Conservation (phyloP, 2,797 vertebrate genomes). For the Melanogrammus aeglefinus region DNA sequence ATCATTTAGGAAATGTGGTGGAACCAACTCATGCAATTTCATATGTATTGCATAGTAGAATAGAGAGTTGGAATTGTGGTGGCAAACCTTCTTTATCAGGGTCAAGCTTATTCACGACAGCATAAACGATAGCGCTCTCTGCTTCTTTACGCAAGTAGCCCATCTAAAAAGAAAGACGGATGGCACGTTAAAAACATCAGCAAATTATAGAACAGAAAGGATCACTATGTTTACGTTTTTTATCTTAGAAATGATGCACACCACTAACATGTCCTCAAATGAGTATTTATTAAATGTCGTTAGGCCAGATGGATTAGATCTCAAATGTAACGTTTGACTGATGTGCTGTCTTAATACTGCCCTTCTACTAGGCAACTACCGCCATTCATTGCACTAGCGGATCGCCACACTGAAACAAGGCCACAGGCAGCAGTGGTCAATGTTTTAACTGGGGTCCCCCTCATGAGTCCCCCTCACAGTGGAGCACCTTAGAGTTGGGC, state of each 20-base stretch:
- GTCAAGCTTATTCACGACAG: constrained; percentile 89
- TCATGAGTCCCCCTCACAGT: no score
- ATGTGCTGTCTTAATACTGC: not conserved
- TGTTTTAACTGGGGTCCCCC: not conserved
- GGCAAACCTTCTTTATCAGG: constrained; percentile 87
- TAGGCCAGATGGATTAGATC: not conserved
- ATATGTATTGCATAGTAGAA: not conserved
- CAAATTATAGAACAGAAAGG: not conserved
- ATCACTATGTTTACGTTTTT: not conserved
- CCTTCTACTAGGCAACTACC: not conserved
- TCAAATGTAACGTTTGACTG: not conserved
- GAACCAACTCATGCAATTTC: not conserved
- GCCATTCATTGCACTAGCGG: not conserved
- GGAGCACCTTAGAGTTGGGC: constrained; percentile 88
- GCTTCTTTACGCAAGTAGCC: constrained; percentile 88
- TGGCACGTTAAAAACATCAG: constrained; percentile 5
- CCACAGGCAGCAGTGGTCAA: not conserved
- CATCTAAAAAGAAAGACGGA: constrained; percentile 75
- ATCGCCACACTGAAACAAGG: not conserved
- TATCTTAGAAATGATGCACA: not conserved
- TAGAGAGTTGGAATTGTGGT: not conserved
- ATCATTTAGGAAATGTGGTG: not conserved
- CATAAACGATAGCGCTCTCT: constrained; percentile 84
- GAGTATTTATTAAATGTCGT: not conserved
- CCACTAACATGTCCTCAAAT: not conserved